Evolutionary conservation across 2,888 invertebrate species (phyloP).

Genomic region (Dusona sp.): DNA sequence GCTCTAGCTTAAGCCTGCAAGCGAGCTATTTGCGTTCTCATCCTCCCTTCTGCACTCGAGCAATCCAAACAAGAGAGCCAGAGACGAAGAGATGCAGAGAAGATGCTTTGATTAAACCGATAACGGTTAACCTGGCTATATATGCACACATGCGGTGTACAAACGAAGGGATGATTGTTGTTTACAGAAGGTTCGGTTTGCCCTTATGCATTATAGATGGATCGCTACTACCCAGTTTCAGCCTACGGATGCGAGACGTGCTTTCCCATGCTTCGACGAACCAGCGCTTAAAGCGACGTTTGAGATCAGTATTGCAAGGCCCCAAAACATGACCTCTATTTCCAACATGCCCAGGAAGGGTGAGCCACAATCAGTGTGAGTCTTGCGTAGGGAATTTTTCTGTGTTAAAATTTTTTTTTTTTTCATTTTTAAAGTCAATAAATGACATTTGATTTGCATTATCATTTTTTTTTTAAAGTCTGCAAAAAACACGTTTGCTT

Average conservation of each 20-base stretch:
- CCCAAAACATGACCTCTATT: conserved; percentile 89
- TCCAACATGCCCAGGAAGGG: conserved; percentile 91
- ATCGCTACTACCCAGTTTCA: conserved; percentile 93
- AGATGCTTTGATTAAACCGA: conserved; percentile 46
- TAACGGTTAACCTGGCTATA: conserved; percentile 55
- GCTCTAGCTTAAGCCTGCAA: conserved; percentile 27
- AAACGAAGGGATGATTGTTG: conserved; percentile 63
- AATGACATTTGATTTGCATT: neutral
- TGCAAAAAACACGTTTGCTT: too few species aligned
- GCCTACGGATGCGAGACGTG: conserved; percentile 92
- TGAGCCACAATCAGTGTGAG: conserved; percentile 86
- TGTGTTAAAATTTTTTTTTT: conserved; percentile 5
- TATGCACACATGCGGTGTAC: conserved; percentile 29
- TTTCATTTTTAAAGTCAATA: neutral
- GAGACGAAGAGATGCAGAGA: conserved; percentile 1
- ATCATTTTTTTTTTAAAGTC: neutral
- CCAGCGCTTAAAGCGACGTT: conserved; percentile 93
- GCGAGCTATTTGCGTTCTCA: conserved; percentile 32
- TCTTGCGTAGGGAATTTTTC: conserved; percentile 65
- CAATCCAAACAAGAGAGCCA: conserved; percentile 23
- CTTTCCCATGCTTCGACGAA: conserved; percentile 96
- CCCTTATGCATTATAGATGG: conserved; percentile 87
- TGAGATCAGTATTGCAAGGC: conserved; percentile 91
- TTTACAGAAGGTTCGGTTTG: conserved; percentile 59
- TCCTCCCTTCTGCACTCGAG: neutral